phyloP scores from a whole-genome alignment of 2,888 invertebrate species.

The Tholera decimalis region DNA sequence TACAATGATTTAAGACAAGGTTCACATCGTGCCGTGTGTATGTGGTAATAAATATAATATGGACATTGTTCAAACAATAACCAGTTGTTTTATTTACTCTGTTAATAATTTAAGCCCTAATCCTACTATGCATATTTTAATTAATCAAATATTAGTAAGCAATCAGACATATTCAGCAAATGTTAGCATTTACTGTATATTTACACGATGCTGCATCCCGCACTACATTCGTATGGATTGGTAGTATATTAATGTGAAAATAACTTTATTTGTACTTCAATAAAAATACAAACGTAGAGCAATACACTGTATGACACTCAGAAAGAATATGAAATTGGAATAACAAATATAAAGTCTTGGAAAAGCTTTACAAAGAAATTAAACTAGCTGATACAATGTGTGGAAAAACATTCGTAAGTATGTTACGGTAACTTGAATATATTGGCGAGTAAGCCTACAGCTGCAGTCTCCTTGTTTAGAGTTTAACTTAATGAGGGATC shows the following conservation, averaged over 20 bases:
- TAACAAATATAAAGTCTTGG: neutral
- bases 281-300: neutral
- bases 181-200: conserved; percentile 35
- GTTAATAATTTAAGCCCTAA: conserved; percentile 48
- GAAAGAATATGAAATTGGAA: neutral
- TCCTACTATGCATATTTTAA: conserved; percentile 43
- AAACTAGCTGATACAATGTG: neutral
- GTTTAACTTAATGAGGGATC: neutral
- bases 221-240: conserved; percentile 3
- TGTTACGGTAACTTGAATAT: neutral
- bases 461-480: neutral
- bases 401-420: neutral
- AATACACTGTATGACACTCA: neutral
- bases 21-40: conserved; percentile 98
- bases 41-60: conserved; percentile 97
- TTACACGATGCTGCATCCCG: conserved; percentile 1
- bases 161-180: conserved; percentile 40
- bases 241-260: neutral
- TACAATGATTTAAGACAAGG: conserved; percentile 96
- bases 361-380: neutral
- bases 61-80: conserved; percentile 96
- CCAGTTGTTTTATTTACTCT: conserved; percentile 88
- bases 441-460: neutral
- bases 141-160: conserved; percentile 37
- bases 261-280: neutral